These are phyloP conservation scores for Pemphigus obesinymphae DNA, from an alignment of 1,140 invertebrate species.

Conservation along the genomic window DNA sequence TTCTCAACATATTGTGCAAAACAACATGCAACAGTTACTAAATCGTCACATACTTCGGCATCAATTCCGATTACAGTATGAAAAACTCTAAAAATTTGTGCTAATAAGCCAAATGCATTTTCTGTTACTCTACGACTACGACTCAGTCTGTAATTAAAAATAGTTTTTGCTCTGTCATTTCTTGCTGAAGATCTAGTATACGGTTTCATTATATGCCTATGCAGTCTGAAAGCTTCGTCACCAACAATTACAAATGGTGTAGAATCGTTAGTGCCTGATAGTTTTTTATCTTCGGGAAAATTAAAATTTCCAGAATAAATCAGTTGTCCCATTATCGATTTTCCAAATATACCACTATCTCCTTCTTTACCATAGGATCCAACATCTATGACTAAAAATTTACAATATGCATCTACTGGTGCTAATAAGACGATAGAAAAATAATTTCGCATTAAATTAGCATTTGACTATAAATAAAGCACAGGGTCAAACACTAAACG, in stretches of 20 bases:
- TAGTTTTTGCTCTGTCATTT: conserved; percentile 49
- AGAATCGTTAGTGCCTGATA: not conserved
- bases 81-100: conserved; percentile 52
- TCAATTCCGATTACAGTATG: conserved; percentile 48
- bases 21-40: conserved; percentile 46
- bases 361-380: conserved; percentile 46
- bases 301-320: conserved; percentile 41
- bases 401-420: conserved; percentile 44
- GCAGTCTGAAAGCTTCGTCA: conserved; percentile 56
- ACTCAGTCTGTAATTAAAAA: conserved; percentile 52
- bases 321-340: conserved; percentile 45
- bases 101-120: conserved; percentile 56
- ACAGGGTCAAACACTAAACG: too few relatives aligned
- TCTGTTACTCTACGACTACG: conserved; percentile 52
- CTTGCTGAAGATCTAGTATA: conserved; percentile 51
- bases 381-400: conserved; percentile 44
- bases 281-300: not conserved
- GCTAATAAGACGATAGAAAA: conserved; percentile 44
- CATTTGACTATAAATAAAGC: too few relatives aligned
- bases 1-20: conserved; percentile 45
- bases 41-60: conserved; percentile 45
- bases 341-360: conserved; percentile 50
- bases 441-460: not conserved
- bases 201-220: conserved; percentile 56
- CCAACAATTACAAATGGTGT: conserved; percentile 49